phyloP scores from a whole-genome alignment of 2,888 invertebrate species.

The Seira sanloemensis region DNA sequence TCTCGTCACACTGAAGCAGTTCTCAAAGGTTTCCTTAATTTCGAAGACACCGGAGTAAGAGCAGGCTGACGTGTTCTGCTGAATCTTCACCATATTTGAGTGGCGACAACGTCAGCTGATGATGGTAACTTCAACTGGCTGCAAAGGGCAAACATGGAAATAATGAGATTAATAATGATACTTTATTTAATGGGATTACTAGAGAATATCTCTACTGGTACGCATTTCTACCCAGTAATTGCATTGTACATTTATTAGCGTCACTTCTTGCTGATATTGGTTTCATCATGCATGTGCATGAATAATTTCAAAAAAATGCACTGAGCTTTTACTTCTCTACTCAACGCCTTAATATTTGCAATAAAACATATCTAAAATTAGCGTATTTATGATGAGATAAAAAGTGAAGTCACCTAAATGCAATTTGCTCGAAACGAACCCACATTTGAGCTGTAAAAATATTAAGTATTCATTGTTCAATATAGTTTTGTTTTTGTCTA shows the following conservation, averaged over 20 bases:
- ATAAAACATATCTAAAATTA: too few relatives aligned
- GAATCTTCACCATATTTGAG: not conserved
- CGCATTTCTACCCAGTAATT: not conserved
- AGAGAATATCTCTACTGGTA: not conserved
- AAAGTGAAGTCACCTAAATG: too few relatives aligned
- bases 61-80: not conserved
- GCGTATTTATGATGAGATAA: too few relatives aligned
- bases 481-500: too few relatives aligned
- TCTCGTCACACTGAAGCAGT: not conserved
- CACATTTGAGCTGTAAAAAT: too few relatives aligned
- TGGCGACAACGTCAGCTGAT: not conserved
- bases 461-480: too few relatives aligned
- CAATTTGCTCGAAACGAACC: too few relatives aligned
- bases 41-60: not conserved
- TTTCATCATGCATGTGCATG: not conserved
- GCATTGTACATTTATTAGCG: not conserved
- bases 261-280: not conserved
- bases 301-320: too few relatives aligned
- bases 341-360: too few relatives aligned
- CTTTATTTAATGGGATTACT: slow-evolving; percentile 1
- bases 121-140: not conserved
- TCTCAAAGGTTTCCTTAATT: too few relatives aligned
- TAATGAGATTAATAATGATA: not conserved
- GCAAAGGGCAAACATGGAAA: not conserved
- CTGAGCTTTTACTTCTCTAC: too few relatives aligned